phyloP scores from a whole-genome alignment of 37 sponge, comb jelly and placozoan species.

The Oopsacas minuta region DNA sequence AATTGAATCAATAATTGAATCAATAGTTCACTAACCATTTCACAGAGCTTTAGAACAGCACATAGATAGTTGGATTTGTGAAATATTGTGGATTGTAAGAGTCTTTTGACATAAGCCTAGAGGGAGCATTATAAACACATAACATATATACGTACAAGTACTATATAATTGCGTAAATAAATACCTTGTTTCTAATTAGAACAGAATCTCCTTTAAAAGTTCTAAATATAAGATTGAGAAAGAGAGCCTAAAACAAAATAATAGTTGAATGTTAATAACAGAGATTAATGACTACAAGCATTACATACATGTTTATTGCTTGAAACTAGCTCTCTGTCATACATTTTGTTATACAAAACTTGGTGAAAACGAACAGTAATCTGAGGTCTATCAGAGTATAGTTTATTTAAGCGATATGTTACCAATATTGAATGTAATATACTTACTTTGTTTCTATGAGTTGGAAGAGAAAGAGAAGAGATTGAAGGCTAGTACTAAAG shows the following conservation, averaged over 20 bases:
- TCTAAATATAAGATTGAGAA: constrained; percentile 89
- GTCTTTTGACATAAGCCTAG: constrained; percentile 74
- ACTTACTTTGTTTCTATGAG: constrained; percentile 63
- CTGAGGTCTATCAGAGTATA: constrained; percentile 20
- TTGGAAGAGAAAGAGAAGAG: constrained; percentile 87
- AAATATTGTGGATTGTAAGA: constrained; percentile 44
- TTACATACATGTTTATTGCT: constrained; percentile 45
- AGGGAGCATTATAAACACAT: too few relatives aligned
- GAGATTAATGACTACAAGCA: background rate
- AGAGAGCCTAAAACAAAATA: constrained; percentile 40
- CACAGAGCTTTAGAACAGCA: constrained; percentile 55
- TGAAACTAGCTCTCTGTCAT: constrained; percentile 51
- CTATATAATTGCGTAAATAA: too few relatives aligned
- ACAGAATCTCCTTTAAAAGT: constrained; percentile 77
- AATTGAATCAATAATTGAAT: background rate
- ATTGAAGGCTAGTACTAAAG: constrained; percentile 69
- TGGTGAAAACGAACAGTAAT: constrained; percentile 76
- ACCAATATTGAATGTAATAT: background rate
- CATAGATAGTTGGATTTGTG: constrained; percentile 64
- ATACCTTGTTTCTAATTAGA: constrained; percentile 52
- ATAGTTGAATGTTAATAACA: too few relatives aligned
- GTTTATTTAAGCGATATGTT: background rate
- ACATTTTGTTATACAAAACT: constrained; percentile 78
- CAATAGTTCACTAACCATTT: constrained; percentile 38
- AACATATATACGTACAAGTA: too few relatives aligned